These are phyloP conservation scores for Lacerta viridis DNA, from an alignment of 2,797 vertebrate species.

Conservation along the genomic window DNA sequence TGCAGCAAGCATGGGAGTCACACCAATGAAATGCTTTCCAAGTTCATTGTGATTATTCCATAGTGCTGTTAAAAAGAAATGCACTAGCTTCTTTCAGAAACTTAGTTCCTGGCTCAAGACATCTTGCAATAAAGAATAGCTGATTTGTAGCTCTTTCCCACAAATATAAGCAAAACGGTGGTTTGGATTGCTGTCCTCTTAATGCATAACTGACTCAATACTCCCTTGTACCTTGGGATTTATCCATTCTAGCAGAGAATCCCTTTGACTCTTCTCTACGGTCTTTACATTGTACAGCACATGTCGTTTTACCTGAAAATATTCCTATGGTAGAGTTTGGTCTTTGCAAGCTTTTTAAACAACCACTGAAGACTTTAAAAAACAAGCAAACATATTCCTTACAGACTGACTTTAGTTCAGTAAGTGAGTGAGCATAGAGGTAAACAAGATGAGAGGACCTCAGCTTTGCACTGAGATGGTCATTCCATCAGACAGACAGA, in stretches of 20 bases:
- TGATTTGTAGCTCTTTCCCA: neutral
- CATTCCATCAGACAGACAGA: too few relatives aligned
- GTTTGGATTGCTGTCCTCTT: constrained; percentile 3
- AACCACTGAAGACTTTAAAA: neutral
- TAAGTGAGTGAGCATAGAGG: neutral
- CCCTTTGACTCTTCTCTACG: neutral
- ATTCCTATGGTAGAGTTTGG: neutral
- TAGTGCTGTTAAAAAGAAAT: neutral
- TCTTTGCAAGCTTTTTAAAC: neutral
- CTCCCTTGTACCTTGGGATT: neutral
- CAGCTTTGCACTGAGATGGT: too few relatives aligned
- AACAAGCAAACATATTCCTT: neutral
- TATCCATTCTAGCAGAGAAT: neutral
- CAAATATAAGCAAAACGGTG: neutral
- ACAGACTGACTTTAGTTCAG: neutral
- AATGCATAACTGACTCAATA: neutral
- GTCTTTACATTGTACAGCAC: fast-evolving
- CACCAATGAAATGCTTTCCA: neutral
- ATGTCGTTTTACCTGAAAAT: constrained; percentile 11
- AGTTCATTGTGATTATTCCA: neutral
- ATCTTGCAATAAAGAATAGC: neutral
- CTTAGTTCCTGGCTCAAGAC: neutral
- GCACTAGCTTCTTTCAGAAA: neutral
- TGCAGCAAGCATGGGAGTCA: neutral
- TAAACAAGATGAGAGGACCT: too few relatives aligned